phyloP scores from a whole-genome alignment of 2,113 vertebrate genomes.

The Ciconia stormi region DNA sequence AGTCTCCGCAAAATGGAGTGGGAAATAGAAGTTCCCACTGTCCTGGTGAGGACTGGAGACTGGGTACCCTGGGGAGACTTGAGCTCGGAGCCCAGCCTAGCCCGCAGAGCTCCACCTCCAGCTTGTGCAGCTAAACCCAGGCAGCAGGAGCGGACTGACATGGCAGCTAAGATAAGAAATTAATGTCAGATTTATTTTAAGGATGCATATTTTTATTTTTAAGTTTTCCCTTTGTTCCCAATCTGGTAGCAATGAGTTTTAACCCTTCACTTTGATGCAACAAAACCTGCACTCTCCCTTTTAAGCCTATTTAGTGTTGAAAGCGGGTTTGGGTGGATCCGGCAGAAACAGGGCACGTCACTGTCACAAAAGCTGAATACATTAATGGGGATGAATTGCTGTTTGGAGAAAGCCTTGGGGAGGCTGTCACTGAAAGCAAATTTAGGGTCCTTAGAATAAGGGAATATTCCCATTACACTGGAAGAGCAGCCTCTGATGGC shows the following conservation, averaged over 20 bases:
- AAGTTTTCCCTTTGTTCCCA: background rate
- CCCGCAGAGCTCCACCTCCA: background rate
- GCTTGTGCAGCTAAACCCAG: background rate
- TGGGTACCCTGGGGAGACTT: fast-evolving
- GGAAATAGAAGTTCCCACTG: background rate
- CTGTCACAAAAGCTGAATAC: background rate
- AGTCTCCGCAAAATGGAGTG: too few relatives aligned
- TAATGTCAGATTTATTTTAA: conserved; percentile 8
- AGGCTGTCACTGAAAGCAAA: background rate
- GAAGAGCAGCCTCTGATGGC: fast-evolving
- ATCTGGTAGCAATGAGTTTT: background rate
- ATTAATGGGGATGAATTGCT: background rate
- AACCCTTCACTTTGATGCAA: background rate
- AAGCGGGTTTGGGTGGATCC: background rate
- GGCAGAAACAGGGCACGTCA: background rate
- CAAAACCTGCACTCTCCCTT: background rate
- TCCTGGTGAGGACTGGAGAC: fast-evolving
- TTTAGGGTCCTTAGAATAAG: too few relatives aligned
- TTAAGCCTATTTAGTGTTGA: background rate
- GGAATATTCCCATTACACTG: background rate
- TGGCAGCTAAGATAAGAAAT: background rate
- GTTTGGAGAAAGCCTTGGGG: background rate
- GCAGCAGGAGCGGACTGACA: background rate
- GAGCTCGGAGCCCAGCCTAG: fast-evolving
- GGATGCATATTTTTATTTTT: conserved; percentile 4